phyloP scores from a whole-genome alignment of 2,797 vertebrate genomes.

The Falco berigora region DNA sequence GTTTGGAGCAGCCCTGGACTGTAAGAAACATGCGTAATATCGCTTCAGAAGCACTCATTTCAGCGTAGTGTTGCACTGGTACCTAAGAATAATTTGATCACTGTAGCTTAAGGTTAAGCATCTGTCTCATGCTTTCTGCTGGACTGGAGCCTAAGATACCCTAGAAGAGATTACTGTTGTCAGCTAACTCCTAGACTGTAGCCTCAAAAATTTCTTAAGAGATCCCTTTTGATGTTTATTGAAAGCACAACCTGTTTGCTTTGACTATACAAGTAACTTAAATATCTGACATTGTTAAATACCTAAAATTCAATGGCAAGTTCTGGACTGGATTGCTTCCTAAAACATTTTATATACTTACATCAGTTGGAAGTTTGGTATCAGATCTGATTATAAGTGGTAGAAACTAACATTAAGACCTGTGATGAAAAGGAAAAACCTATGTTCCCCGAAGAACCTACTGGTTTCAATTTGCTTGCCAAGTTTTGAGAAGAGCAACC shows the following conservation, averaged over 20 bases:
- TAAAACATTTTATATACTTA: not conserved
- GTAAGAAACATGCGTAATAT: not conserved
- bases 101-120: not conserved
- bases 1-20: not conserved
- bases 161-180: not conserved
- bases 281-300: not conserved
- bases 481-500: not conserved
- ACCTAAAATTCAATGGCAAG: not conserved
- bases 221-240: not conserved
- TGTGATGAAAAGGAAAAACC: not conserved
- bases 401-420: not conserved
- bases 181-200: not conserved
- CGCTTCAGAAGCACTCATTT: not conserved
- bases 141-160: not conserved
- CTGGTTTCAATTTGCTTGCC: not conserved
- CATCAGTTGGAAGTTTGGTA: not conserved
- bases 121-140: not conserved
- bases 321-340: not conserved
- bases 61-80: not conserved
- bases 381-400: not conserved
- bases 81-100: not conserved
- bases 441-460: not conserved
- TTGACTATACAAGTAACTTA: not conserved
- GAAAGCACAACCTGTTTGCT: not conserved
- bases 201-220: not conserved